Base-by-base conservation (phyloP, 2,888 invertebrate genomes). In the Belgica antarctica region DNA sequence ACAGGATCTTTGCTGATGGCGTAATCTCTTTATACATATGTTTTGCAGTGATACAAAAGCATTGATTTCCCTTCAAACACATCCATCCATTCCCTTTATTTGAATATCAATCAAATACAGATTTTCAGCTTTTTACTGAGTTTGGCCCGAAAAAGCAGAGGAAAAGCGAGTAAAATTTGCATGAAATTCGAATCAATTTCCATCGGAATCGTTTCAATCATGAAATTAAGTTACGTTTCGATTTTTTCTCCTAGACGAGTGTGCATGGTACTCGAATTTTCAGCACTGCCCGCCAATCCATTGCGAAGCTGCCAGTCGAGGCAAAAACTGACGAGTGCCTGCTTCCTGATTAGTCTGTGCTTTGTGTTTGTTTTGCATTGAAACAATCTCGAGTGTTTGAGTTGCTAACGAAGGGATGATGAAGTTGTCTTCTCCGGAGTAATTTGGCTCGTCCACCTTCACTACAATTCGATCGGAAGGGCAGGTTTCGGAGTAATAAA, bases 131-230 rank as follows among this genome's bases (percentile, higher is more conserved):
- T 25, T 57, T 27, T 59, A 27, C 27, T 25, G 59, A 59, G 59
- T 4, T 52, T 52, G 22, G n/a, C n/a, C n/a, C n/a, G n/a, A n/a
- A n/a, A n/a, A 46, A 66, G 52, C 19, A 28, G 41, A 24, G 47
- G n/a, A n/a, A 15, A 66, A 25, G 12, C 52, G 27, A 15, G n/a
- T 25, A 57, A 57, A 68, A 68, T 68, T 68, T 68, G 68, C 68
- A 68, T 68, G 57, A 68, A 68, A 68, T 57, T 68, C 57, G 47
- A 68, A 68, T 68, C 68, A 68, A 68, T 68, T 68, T 68, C 24
- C 68, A 34, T 68, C 59, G 27, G 59, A 59, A 59, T 3, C 59
- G 25, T 19, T 59, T 59, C 59, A 59, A 59, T 59, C 59, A 59
- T 15, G 19, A 59, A 59, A 59, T 59, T 59, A 59, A 59, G 59